Percentiles rank a stretch among this genome's conserved stretches.
These are phyloP conservation scores for Danaus plexippus DNA, from an alignment of 1,140 invertebrate genomes.

Conservation along the genomic window DNA sequence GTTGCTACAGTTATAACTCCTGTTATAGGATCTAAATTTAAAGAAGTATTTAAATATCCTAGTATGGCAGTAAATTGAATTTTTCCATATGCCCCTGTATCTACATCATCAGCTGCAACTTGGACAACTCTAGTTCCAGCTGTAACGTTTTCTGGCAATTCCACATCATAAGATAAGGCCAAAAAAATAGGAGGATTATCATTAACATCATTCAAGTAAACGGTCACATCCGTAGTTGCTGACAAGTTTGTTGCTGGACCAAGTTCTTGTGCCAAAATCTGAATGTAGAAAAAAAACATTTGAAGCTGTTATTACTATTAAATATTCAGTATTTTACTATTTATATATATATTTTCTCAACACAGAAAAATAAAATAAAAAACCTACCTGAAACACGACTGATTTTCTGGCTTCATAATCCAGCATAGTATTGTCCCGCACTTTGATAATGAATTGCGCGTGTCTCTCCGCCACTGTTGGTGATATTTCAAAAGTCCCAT, in stretches of 20 bases:
- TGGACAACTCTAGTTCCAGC: constrained; percentile 81
- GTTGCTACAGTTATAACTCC: constrained; percentile 86
- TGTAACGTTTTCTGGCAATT: constrained; percentile 85
- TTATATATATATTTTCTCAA: no score
- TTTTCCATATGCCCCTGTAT: constrained; percentile 79
- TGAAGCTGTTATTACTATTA: not conserved
- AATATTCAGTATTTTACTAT: no score
- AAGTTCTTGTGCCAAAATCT: constrained; percentile 86
- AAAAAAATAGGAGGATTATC: constrained; percentile 90
- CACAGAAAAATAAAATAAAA: not conserved
- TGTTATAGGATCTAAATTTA: constrained; percentile 83
- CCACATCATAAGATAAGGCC: constrained; percentile 79
- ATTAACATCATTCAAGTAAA: constrained; percentile 90
- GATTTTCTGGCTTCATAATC: constrained; percentile 86
- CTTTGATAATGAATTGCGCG: constrained; percentile 85
- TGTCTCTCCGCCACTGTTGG: constrained; percentile 88
- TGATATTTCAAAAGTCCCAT: constrained; percentile 90
- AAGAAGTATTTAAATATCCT: constrained; percentile 81
- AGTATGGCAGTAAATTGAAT: constrained; percentile 83
- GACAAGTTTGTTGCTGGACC: constrained; percentile 82
- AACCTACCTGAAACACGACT: constrained; percentile 77
- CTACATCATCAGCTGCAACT: constrained; percentile 83
- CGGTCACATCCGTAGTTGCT: constrained; percentile 79
- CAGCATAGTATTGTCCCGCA: constrained; percentile 84
- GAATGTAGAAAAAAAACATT: constrained; percentile 26